Evolutionary conservation across 2,797 vertebrate species (phyloP).

Genomic region (Columba guinea): DNA sequence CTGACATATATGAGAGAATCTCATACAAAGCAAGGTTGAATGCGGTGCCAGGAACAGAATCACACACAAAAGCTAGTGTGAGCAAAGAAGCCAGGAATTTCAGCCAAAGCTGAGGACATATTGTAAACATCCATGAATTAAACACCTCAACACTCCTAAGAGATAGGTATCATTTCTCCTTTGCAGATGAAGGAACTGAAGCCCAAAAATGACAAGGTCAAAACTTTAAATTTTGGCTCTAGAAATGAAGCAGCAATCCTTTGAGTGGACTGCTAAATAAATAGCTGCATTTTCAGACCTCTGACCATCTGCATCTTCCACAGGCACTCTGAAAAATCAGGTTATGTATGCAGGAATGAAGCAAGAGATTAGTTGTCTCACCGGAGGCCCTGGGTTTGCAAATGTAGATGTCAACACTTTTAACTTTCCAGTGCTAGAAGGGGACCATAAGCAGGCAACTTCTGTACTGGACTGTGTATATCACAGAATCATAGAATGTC

Average conservation of each 20-base stretch:
- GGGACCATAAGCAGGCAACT: not conserved
- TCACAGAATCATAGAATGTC: too few species aligned
- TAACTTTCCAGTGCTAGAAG: not conserved
- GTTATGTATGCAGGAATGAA: not conserved
- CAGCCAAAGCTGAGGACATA: constrained; percentile 1
- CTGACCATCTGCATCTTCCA: not conserved
- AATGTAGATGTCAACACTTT: not conserved
- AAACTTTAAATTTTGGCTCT: not conserved
- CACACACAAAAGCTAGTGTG: not conserved
- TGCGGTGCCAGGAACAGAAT: not conserved
- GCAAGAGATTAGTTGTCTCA: not conserved
- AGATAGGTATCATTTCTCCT: not conserved
- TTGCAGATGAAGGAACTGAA: not conserved
- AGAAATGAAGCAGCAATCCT: not conserved
- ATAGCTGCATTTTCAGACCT: not conserved
- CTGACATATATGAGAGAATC: not conserved
- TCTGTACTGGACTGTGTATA: not conserved
- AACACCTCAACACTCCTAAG: not conserved
- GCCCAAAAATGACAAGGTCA: not conserved
- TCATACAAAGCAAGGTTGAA: not conserved
- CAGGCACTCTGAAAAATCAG: not conserved
- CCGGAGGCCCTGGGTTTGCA: not conserved
- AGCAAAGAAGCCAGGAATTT: constrained; percentile 39
- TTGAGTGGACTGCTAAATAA: not conserved
- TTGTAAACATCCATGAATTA: constrained; percentile 18